These are phyloP conservation scores for Eolophus roseicapilla DNA, from an alignment of 2,113 vertebrate genomes.

Conservation along the genomic window DNA sequence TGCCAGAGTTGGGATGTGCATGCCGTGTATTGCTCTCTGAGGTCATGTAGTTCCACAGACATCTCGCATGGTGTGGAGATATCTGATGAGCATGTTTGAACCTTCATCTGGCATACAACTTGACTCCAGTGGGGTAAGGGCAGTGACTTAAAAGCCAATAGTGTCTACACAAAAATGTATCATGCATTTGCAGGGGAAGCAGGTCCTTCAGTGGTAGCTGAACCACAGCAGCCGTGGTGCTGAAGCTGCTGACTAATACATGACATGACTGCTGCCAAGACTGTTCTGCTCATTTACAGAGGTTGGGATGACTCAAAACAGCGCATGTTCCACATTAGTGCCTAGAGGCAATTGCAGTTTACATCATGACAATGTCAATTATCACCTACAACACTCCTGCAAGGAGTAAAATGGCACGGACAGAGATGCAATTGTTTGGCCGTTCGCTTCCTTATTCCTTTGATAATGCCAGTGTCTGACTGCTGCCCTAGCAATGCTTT, in stretches of 20 bases:
- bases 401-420: not conserved
- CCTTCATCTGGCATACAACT: rapidly evolving
- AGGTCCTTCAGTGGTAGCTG: not conserved
- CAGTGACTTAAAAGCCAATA: not conserved
- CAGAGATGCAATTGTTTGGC: not conserved
- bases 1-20: not conserved
- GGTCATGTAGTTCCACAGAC: rapidly evolving
- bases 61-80: rapidly evolving
- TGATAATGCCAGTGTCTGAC: not conserved
- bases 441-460: not conserved
- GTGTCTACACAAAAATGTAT: rapidly evolving
- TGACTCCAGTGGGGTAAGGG: rapidly evolving
- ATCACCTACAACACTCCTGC: constrained; percentile 5
- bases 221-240: not conserved
- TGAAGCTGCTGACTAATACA: not conserved
- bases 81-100: rapidly evolving
- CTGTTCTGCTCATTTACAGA: not conserved
- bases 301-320: not conserved
- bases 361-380: not conserved
- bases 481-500: not conserved
- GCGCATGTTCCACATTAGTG: not conserved
- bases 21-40: rapidly evolving
- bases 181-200: rapidly evolving
- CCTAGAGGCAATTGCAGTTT: not conserved
- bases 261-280: not conserved